Percentiles rank a stretch among this genome's conserved stretches.
phyloP scores from a whole-genome alignment of 2,888 invertebrate species.

The Aradus depressus region DNA sequence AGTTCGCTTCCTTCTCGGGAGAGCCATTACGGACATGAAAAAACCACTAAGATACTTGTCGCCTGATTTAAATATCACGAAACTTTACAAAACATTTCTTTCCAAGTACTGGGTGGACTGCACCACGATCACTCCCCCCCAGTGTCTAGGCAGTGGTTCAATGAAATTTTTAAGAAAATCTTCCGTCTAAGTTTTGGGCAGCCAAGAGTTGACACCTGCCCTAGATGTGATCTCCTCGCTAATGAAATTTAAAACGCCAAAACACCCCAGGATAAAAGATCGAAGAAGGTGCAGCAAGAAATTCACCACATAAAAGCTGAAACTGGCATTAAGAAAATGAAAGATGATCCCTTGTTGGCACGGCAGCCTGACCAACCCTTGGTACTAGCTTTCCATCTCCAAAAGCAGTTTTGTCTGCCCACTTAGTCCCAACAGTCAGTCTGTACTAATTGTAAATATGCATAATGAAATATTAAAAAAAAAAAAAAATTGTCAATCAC shows the following conservation, averaged over 20 bases:
- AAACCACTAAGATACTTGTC: background rate
- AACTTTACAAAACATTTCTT: background rate
- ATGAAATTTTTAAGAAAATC: background rate
- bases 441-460: too few species aligned
- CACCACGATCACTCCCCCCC: background rate
- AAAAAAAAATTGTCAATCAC: too few species aligned
- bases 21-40: constrained; percentile 7
- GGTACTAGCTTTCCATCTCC: constrained; percentile 6
- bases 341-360: background rate
- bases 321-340: constrained; percentile 2
- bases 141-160: constrained; percentile 6
- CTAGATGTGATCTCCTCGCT: constrained; percentile 1
- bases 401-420: constrained; percentile 8
- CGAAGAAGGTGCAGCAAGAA: background rate
- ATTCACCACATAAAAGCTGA: constrained; percentile 5
- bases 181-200: constrained; percentile 1
- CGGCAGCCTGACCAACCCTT: background rate
- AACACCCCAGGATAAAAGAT: background rate
- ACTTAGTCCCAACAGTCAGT: constrained; percentile 6
- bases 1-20: background rate
- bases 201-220: constrained; percentile 4
- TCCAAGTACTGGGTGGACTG: background rate
- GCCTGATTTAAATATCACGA: background rate
- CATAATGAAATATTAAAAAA: too few species aligned
- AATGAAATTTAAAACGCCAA: constrained; percentile 2